These are phyloP conservation scores for Sebastes itinus DNA, from an alignment of 2,797 vertebrate species.

Conservation along the genomic window DNA sequence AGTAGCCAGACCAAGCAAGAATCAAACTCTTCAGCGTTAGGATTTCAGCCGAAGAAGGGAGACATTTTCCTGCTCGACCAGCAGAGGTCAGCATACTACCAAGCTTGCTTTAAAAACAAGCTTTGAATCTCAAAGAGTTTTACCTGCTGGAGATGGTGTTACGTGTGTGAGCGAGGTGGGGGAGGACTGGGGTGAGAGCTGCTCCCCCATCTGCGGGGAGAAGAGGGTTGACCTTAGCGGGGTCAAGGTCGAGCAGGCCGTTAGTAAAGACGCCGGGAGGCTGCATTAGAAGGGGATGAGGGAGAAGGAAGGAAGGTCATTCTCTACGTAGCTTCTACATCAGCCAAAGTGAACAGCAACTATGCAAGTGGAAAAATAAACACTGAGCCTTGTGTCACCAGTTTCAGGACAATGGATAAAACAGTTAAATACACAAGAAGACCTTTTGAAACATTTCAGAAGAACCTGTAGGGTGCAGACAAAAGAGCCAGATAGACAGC, in stretches of 20 bases:
- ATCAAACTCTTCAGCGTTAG: background rate
- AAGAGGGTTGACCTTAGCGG: conserved; percentile 74
- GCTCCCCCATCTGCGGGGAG: conserved; percentile 74
- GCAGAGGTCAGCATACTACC: conserved; percentile 17
- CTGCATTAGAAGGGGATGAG: conserved; percentile 54
- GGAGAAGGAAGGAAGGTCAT: conserved; percentile 52
- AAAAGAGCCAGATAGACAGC: background rate
- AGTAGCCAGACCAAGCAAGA: background rate
- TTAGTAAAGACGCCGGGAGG: conserved; percentile 86
- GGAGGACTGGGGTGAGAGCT: conserved; percentile 58
- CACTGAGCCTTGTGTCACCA: background rate
- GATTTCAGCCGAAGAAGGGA: background rate
- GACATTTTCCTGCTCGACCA: background rate
- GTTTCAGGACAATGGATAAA: background rate
- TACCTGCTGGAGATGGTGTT: conserved; percentile 84
- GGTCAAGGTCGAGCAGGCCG: conserved; percentile 84
- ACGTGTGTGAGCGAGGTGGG: conserved; percentile 74
- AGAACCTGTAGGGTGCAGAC: background rate
- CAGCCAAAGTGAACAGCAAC: conserved; percentile 13
- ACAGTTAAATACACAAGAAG: background rate
- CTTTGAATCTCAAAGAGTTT: conserved; percentile 4
- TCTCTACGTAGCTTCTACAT: conserved; percentile 41
- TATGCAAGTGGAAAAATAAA: background rate
- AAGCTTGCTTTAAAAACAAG: background rate
- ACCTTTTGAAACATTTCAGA: background rate